These are phyloP conservation scores for Xiphophorus birchmanni DNA, from an alignment of 2,797 vertebrate genomes.

Conservation along the genomic window DNA sequence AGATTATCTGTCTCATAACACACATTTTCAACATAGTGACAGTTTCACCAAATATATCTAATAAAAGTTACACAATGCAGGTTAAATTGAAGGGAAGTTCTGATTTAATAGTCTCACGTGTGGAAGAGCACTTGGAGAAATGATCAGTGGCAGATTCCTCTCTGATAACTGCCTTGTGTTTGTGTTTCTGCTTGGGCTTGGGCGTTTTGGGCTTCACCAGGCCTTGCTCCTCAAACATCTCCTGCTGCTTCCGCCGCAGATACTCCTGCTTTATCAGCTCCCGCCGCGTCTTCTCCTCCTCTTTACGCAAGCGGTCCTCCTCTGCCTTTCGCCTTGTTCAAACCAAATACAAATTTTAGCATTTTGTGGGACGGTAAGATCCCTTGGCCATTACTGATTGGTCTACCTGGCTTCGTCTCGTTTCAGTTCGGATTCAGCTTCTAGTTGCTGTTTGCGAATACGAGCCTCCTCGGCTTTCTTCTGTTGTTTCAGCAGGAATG, in stretches of 20 bases:
- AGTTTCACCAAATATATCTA: no score
- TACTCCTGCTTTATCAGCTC: conserved; percentile 98
- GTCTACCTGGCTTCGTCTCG: conserved; percentile 91
- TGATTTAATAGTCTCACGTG: conserved; percentile 79
- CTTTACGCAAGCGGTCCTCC: conserved; percentile 93
- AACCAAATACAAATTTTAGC: conserved; percentile 7
- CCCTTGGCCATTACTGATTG: accelerated
- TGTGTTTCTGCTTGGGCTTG: conserved; percentile 88
- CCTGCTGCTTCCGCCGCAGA: conserved; percentile 92
- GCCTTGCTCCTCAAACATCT: conserved; percentile 93
- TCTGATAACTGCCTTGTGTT: conserved; percentile 88
- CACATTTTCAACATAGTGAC: no score
- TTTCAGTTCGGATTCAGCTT: conserved; percentile 92
- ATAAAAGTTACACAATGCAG: no score
- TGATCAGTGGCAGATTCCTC: conserved; percentile 88
- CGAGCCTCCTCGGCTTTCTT: conserved; percentile 95
- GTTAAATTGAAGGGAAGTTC: conserved; percentile 10
- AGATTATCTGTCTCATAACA: no score
- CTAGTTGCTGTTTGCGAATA: conserved; percentile 89
- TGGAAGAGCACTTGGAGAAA: conserved; percentile 87
- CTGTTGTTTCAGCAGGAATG: conserved; percentile 95
- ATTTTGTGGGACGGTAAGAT: accelerated
- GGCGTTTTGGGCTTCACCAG: conserved; percentile 86
- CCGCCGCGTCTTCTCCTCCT: conserved; percentile 93
- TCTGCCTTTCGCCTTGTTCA: conserved; percentile 90